These are phyloP conservation scores for Stegodyphus mimosarum DNA, from an alignment of 1,140 invertebrate species.

Conservation along the genomic window DNA sequence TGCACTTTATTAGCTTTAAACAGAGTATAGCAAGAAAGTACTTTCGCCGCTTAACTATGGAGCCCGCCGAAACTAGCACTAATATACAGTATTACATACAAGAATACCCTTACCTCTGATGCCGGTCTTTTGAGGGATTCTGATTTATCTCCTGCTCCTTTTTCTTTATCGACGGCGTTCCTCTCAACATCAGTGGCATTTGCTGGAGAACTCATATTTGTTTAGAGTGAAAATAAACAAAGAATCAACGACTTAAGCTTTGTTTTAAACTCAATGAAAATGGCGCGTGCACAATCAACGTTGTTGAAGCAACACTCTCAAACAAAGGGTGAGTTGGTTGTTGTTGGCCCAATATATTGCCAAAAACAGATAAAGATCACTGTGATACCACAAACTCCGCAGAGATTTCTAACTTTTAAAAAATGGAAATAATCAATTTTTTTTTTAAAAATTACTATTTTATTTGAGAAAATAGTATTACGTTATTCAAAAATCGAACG, in stretches of 20 bases:
- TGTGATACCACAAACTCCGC: too few species aligned
- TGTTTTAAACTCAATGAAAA: constrained; percentile 50
- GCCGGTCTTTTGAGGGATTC: constrained; percentile 54
- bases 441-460: not conserved
- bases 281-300: constrained; percentile 54
- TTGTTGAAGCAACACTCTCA: constrained; percentile 54
- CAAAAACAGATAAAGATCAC: not conserved
- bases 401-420: not conserved
- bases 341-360: constrained; percentile 9
- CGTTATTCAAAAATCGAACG: constrained; percentile 6
- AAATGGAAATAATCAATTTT: not conserved
- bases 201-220: constrained; percentile 40
- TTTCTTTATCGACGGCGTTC: constrained; percentile 52
- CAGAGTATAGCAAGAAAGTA: too few species aligned
- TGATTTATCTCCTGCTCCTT: constrained; percentile 43
- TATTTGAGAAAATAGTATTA: not conserved
- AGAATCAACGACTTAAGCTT: constrained; percentile 34
- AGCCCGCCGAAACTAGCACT: constrained; percentile 36
- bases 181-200: constrained; percentile 41
- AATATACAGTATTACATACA: not conserved
- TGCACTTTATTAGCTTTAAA: too few species aligned
- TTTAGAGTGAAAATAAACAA: constrained; percentile 48
- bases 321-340: constrained; percentile 44
- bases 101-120: constrained; percentile 37
- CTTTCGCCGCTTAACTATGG: too few species aligned